Percentiles rank a stretch among this genome's conserved stretches.
Evolutionary conservation across 1,140 invertebrate genomes (phyloP).

Genomic region (Ceratina japonica): DNA sequence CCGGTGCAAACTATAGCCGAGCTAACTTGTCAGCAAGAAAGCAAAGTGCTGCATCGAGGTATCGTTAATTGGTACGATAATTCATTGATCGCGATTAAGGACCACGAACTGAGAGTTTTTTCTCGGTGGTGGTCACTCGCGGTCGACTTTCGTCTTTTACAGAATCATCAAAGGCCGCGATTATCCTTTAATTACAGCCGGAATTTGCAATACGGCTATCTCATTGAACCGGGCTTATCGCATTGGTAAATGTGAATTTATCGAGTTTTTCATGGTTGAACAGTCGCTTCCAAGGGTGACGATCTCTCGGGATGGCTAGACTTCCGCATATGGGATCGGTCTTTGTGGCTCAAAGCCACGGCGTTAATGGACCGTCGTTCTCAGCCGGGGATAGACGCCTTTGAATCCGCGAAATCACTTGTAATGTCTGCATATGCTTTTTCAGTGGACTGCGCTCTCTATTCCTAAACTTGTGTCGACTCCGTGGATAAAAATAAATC

Average conservation of each 20-base stretch:
- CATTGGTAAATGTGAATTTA: neutral
- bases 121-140: neutral
- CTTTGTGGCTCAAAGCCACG: neutral
- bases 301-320: neutral
- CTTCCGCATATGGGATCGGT: neutral
- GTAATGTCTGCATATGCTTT: neutral
- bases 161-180: constrained; percentile 21
- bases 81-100: constrained; percentile 14
- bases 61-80: constrained; percentile 21
- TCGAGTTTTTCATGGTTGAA: neutral
- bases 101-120: constrained; percentile 11
- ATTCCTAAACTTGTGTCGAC: neutral
- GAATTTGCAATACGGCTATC: constrained; percentile 36
- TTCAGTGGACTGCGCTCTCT: neutral
- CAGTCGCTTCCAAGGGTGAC: neutral
- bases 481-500: no score
- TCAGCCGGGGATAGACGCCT: neutral
- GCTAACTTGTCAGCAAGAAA: neutral
- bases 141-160: no score
- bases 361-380: constrained; percentile 24
- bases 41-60: neutral
- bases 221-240: constrained; percentile 5
- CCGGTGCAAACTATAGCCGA: neutral
- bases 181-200: constrained; percentile 48
- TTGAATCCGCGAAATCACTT: constrained; percentile 36